Conservation (phyloP, 2,888 invertebrate genomes). For the Anodontia alba region DNA sequence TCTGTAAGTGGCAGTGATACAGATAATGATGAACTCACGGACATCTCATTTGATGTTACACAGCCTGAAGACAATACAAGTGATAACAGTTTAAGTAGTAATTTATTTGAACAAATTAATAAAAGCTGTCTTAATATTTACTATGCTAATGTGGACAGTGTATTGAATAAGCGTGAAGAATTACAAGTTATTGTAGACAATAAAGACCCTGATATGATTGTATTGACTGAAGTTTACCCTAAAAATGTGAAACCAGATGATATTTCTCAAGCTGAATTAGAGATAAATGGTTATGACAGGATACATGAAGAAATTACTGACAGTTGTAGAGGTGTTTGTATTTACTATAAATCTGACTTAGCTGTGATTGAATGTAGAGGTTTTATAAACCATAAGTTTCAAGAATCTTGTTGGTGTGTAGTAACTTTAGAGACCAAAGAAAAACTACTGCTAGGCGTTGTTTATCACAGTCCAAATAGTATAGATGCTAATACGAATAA, state of each 20-base stretch:
- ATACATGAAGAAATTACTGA: background rate
- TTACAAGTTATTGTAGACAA: background rate
- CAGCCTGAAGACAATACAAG: background rate
- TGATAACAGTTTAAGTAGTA: background rate
- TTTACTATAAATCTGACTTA: slow-evolving; percentile 7
- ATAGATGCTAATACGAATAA: background rate
- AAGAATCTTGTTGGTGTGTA: background rate
- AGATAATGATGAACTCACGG: background rate
- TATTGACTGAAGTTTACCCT: background rate
- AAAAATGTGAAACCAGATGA: background rate
- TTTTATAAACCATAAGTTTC: background rate
- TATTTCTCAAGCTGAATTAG: background rate
- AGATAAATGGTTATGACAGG: background rate
- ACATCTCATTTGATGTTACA: no score
- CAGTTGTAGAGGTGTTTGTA: background rate
- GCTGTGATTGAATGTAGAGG: background rate
- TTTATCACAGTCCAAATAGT: background rate
- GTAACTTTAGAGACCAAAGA: background rate
- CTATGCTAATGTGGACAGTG: background rate
- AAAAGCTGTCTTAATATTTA: background rate
- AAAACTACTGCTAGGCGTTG: background rate
- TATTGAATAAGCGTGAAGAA: background rate
- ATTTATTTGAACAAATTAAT: background rate
- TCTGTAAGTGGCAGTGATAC: background rate
- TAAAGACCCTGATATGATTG: background rate